phyloP scores from a whole-genome alignment of 2,888 invertebrate genomes.

The Campoletis raptor region DNA sequence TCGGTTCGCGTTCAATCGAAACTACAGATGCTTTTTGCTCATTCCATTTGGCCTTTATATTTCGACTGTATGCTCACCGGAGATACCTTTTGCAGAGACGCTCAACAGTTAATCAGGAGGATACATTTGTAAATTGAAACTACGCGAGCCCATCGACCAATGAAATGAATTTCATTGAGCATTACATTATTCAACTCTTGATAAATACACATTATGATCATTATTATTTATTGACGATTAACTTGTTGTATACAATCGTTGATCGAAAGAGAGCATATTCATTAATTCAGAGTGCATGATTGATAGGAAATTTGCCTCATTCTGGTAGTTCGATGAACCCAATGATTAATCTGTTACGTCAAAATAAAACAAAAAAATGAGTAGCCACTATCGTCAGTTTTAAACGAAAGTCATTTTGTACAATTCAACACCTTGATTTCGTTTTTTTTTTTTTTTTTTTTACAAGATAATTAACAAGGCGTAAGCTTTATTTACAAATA shows the following conservation, averaged over 20 bases:
- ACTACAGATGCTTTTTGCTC: constrained; percentile 41
- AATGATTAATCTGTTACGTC: not conserved
- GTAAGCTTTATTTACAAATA: not conserved
- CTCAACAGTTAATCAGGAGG: constrained; percentile 37
- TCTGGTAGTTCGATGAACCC: not conserved
- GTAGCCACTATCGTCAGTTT: not conserved
- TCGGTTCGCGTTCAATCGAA: constrained; percentile 8
- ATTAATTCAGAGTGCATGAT: not conserved
- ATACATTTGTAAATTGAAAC: constrained; percentile 44
- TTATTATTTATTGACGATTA: constrained; percentile 9
- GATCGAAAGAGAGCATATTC: not conserved
- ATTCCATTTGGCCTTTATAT: constrained; percentile 38
- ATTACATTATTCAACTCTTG: constrained; percentile 35
- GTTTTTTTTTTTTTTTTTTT: no score
- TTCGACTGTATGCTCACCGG: not conserved
- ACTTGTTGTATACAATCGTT: constrained; percentile 1
- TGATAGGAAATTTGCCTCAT: not conserved
- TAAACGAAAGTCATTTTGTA: not conserved
- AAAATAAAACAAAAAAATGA: not conserved
- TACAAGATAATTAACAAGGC: not conserved
- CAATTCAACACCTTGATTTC: no score
- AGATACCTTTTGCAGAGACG: constrained; percentile 1
- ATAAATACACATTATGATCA: not conserved
- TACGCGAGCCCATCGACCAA: constrained; percentile 9
- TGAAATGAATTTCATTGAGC: not conserved